Evolutionary conservation across 2,888 invertebrate species (phyloP).

Genomic region (Cephus spinipes): DNA sequence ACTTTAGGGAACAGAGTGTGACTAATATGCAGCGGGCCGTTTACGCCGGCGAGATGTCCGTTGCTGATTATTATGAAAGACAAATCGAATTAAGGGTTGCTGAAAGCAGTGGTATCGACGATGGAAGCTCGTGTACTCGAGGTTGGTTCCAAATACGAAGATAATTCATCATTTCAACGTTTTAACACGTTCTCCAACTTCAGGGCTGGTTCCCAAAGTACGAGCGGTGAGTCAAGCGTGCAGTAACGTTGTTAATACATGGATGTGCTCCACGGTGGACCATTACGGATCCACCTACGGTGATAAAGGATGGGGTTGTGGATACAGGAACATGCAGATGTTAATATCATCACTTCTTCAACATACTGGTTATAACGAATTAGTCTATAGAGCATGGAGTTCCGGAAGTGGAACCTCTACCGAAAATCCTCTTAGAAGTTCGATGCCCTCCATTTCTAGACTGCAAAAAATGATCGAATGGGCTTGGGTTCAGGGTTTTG

Average conservation of each 20-base stretch:
- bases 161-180: not conserved
- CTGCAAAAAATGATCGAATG: constrained; percentile 87
- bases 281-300: constrained; percentile 91
- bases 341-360: constrained; percentile 83
- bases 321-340: constrained; percentile 93
- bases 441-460: constrained; percentile 87
- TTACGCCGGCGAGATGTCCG: constrained; percentile 86
- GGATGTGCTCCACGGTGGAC: constrained; percentile 84
- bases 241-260: constrained; percentile 75
- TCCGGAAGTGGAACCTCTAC: constrained; percentile 61
- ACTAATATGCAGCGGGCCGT: constrained; percentile 86
- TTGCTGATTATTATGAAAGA: constrained; percentile 86
- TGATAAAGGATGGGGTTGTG: constrained; percentile 93
- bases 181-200: constrained; percentile 13
- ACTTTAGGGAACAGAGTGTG: constrained; percentile 82
- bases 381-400: constrained; percentile 68
- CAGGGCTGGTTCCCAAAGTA: constrained; percentile 68
- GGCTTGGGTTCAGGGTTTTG: constrained; percentile 86
- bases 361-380: constrained; percentile 77
- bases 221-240: constrained; percentile 67
- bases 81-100: constrained; percentile 82
- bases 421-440: constrained; percentile 71
- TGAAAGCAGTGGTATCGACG: constrained; percentile 83
- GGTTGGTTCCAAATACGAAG: constrained; percentile 67
- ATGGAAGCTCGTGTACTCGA: constrained; percentile 84